These are phyloP conservation scores for Aphidius ervi DNA, from an alignment of 1,140 invertebrate species.

Conservation along the genomic window DNA sequence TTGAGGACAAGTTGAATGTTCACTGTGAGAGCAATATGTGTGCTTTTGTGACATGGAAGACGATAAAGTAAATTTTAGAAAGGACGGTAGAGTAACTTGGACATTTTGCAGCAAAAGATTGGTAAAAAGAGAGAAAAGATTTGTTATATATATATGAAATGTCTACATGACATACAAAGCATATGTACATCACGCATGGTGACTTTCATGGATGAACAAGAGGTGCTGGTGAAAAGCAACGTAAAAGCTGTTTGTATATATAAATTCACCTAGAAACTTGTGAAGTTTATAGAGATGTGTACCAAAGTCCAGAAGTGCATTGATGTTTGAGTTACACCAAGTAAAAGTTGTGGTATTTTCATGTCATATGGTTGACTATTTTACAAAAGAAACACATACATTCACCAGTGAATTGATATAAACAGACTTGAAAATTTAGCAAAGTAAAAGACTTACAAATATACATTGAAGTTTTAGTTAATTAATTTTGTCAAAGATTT, in stretches of 20 bases:
- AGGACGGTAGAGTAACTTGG: no score
- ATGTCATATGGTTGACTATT: slow-evolving; percentile 7
- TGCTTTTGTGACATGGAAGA: no score
- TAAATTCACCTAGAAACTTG: no score
- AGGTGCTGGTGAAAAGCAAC: background rate
- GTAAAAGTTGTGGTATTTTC: background rate
- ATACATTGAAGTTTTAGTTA: no score
- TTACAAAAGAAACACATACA: slow-evolving; percentile 4
- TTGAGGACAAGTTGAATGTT: no score
- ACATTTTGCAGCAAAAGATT: no score
- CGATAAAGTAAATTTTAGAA: no score
- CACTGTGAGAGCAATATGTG: no score
- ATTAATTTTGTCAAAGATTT: no score
- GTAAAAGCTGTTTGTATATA: background rate
- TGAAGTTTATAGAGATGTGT: background rate
- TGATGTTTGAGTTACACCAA: slow-evolving; percentile 7
- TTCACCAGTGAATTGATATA: background rate
- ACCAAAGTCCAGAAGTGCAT: background rate
- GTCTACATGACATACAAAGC: no score
- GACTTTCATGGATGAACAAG: background rate
- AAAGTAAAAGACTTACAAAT: background rate
- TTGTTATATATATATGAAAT: no score
- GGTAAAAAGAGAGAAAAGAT: no score
- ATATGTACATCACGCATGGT: background rate
- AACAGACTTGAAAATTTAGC: slow-evolving; percentile 4